Evolutionary conservation across 2,888 invertebrate genomes (phyloP), one percentile per base, ranked within the genome.

Genomic region (Unio delphinus): DNA sequence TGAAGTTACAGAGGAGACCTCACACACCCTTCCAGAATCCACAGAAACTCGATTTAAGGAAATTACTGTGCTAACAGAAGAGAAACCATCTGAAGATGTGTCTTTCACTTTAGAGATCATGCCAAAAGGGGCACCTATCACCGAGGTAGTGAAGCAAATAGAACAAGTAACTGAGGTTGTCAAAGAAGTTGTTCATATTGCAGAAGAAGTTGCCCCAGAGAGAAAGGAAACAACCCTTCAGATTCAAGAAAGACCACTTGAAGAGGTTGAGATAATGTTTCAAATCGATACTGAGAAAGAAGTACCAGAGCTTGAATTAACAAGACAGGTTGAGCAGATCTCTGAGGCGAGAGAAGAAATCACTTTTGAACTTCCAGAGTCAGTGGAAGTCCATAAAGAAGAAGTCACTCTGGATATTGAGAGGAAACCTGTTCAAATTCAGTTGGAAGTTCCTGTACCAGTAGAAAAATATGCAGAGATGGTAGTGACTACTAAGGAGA

Each of bases 341-440:
- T 63, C 74, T 20, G 64, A 59, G 57, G 63, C 68, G 28, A 67
- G 72, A 18, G 62, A 65, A 55, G 69, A 72, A 57, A 64, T 64
- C n/a, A 61, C 65, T 26, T 55, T 65, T 54, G 84, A 85, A 65
- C 78, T 82, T 45, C 81, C 83, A 30, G 81, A 80, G 34, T 79
- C 80, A 26, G 78, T 83, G 58, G 79, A 83, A 69, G 80, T 81
- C 56, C 80, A 81, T 20, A 81, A 72, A 45, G 64, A 68, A 17
- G 59, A 67, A 18, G 67, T 76, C 20, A 64, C 64, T 26, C 57
- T 76, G 60, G 68, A 68, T 18, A 59, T 63, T 61, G 73, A 70
- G 30, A 70, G 62, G 17, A 69, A 64, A 8, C 58, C 56, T n/a
- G 73, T 71, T 59, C 73, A 77, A 55, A 67, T 77, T 7, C 67